Evolutionary conservation across 2,888 invertebrate genomes (phyloP).

Genomic region (Melinaea menophilus): DNA sequence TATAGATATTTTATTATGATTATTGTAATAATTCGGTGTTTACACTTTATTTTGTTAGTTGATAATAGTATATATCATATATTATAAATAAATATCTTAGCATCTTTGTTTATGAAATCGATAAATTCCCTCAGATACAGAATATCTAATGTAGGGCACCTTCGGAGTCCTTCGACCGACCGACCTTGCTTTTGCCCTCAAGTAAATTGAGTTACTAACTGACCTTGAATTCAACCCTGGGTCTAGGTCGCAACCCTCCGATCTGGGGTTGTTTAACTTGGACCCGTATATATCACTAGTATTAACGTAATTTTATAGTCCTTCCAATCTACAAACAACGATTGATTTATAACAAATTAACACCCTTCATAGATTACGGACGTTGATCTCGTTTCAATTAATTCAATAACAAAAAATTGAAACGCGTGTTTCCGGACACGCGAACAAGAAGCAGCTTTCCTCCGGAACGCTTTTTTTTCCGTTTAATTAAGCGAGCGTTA

Average conservation of each 20-base stretch:
- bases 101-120: background rate
- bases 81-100: background rate
- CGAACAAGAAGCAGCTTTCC: constrained; percentile 39
- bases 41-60: background rate
- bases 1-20: too few species aligned
- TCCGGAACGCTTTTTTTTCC: constrained; percentile 48
- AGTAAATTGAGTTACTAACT: constrained; percentile 1
- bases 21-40: background rate
- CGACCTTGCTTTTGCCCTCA: background rate
- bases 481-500: constrained; percentile 37
- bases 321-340: too few species aligned
- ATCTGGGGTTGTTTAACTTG: too few species aligned
- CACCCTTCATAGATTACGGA: constrained; percentile 29
- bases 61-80: background rate
- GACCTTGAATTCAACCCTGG: constrained; percentile 4
- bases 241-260: background rate
- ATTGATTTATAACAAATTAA: background rate
- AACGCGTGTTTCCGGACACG: constrained; percentile 40
- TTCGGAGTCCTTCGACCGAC: constrained; percentile 2
- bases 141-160: background rate
- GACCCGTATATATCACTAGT: too few species aligned
- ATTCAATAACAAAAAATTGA: constrained; percentile 38
- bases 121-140: background rate
- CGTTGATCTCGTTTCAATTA: constrained; percentile 37
- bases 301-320: too few species aligned